Evolutionary conservation across 2,113 vertebrate species (phyloP).

Genomic region (Shinisaurus crocodilurus): DNA sequence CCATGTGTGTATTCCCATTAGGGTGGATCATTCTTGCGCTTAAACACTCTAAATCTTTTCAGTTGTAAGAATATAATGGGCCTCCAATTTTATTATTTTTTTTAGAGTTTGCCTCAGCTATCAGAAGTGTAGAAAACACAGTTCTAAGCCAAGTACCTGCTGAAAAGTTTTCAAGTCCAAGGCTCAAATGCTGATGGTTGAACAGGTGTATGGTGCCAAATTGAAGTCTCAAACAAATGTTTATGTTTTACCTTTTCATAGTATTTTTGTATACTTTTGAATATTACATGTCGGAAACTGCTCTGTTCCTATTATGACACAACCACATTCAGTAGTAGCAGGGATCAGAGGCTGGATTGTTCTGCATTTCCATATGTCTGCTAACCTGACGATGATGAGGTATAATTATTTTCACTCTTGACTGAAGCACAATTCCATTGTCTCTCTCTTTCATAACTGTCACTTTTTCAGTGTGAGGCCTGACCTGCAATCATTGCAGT

Average conservation of each 20-base stretch:
- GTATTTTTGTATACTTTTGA: background rate
- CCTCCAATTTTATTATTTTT: background rate
- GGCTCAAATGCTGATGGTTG: background rate
- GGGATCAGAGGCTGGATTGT: background rate
- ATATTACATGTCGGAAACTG: slow-evolving; percentile 16
- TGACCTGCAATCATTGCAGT: slow-evolving; percentile 43
- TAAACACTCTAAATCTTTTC: background rate
- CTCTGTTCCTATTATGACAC: slow-evolving; percentile 1
- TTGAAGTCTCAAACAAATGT: slow-evolving; percentile 2
- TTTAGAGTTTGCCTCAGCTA: background rate
- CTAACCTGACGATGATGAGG: slow-evolving; percentile 8
- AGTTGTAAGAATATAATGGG: background rate
- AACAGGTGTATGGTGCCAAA: accelerated
- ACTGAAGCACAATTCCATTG: slow-evolving; percentile 11
- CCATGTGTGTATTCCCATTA: background rate
- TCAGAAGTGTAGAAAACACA: background rate
- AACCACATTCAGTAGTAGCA: background rate
- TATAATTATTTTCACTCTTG: slow-evolving; percentile 16
- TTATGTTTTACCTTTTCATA: background rate
- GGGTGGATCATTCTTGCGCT: background rate
- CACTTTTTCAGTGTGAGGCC: slow-evolving; percentile 22
- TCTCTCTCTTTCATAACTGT: slow-evolving; percentile 39
- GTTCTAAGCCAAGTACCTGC: background rate
- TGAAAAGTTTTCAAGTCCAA: background rate
- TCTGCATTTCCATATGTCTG: slow-evolving; percentile 15